Conservation (phyloP, 2,797 vertebrate genomes). For the Cacajao melanocephalus region DNA sequence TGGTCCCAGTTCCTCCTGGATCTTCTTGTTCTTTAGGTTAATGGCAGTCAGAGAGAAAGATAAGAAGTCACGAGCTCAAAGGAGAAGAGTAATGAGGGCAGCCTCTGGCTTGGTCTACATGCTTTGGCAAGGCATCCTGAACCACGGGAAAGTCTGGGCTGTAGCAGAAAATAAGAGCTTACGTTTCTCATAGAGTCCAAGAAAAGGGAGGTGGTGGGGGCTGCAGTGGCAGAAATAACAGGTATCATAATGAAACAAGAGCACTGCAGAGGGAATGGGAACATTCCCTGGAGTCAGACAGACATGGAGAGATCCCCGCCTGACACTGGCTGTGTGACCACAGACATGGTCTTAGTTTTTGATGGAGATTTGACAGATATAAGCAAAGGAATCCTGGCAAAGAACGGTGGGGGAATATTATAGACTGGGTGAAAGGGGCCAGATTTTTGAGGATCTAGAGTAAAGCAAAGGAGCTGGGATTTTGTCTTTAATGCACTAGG, state of each 20-base stretch:
- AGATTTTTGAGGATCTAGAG: not conserved
- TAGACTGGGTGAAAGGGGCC: not conserved
- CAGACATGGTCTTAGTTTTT: not conserved
- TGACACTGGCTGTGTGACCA: not conserved
- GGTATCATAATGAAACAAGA: not conserved
- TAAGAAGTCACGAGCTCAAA: not conserved
- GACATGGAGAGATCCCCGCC: rapidly evolving
- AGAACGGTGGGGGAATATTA: not conserved
- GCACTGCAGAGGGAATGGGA: not conserved
- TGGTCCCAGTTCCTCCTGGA: not conserved
- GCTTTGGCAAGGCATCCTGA: not conserved
- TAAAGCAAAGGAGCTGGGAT: not conserved
- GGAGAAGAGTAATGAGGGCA: not conserved
- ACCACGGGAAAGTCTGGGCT: not conserved
- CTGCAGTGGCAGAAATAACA: not conserved
- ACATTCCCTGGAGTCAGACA: not conserved
- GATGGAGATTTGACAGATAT: not conserved
- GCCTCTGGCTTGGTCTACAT: rapidly evolving
- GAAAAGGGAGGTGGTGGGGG: not conserved
- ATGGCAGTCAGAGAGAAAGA: not conserved
- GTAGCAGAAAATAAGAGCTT: not conserved
- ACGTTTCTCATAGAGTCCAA: not conserved
- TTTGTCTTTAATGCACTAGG: not conserved
- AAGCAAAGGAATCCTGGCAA: not conserved
- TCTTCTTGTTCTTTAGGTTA: not conserved